Evolutionary conservation across 2,113 vertebrate species (phyloP), one percentile per base, ranked within the genome.

Genomic region (Larimichthys polyactis): DNA sequence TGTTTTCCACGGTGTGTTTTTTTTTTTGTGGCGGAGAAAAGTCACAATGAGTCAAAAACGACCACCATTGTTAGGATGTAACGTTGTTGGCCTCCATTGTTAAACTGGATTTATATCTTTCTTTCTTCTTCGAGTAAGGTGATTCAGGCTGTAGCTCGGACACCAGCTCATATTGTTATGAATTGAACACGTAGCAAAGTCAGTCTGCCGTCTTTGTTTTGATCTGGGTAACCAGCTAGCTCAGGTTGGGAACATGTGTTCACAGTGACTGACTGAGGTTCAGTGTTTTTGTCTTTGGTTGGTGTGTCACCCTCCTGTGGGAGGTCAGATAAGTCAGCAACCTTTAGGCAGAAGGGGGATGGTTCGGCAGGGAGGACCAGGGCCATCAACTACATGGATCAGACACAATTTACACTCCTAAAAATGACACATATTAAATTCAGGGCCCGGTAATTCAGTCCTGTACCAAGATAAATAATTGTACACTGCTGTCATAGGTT

Each of bases 241-340:
- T 17, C 19, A 20, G 49, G 49, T 52, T 49, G 16, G 20, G 20
- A n/a, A 17, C 27, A 29, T 29, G 24, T 55, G 55, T 12, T 48
- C n/a, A 16, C 14, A 22, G 19, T 55, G 3, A 43, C 71, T 1
- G 32, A 48, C 3, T 17, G 44, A 14, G n/a, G 14, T 16, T 59
- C 19, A 63, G 57, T 54, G 46, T 70, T 15, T 64, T 64, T 46
- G 55, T 48, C 1, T 3, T 65, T 43, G 11, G 46, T 43, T 78
- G 22, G 9, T 22, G 12, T 70, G 68, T 44, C 16, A 10, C 12
- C 44, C 40, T 78, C 14, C n/a, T 74, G 1, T 17, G n/a, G 0
- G 4, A 71, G 66, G 71, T 82, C 66, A 79, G 27, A 76, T 63
- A 79, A 63, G 75, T 85, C 75, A 79, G 0, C 32, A 71, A n/a